Conservation (phyloP, 2,113 vertebrate genomes). For the Aspidoscelis tigris region DNA sequence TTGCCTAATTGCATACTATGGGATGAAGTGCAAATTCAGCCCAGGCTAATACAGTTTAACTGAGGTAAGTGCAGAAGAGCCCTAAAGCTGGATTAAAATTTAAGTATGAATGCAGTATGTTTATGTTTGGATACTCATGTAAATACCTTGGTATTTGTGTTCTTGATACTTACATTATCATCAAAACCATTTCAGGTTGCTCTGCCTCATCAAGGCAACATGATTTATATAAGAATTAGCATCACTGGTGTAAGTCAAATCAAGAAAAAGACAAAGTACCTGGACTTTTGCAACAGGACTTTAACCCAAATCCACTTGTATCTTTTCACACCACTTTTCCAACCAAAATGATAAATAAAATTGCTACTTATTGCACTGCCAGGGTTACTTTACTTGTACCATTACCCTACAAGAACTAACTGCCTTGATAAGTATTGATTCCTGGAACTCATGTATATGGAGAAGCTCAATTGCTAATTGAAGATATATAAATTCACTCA, state of each 20-base stretch:
- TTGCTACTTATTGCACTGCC: constrained; percentile 22
- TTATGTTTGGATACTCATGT: too few relatives aligned
- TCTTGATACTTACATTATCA: neutral
- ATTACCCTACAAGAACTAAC: constrained; percentile 24
- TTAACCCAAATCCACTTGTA: neutral
- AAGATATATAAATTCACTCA: constrained; percentile 47
- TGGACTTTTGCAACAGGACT: neutral
- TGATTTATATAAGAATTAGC: too few relatives aligned
- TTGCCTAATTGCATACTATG: too few relatives aligned
- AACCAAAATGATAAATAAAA: constrained; percentile 39
- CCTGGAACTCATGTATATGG: constrained; percentile 5
- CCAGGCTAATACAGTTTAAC: too few relatives aligned
- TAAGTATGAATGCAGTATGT: too few relatives aligned
- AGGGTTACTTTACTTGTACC: constrained; percentile 39
- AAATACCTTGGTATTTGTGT: neutral
- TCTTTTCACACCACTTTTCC: constrained; percentile 11
- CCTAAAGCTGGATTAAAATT: too few relatives aligned
- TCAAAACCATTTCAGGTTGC: neutral
- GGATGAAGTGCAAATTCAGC: too few relatives aligned
- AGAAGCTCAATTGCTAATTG: constrained; percentile 49
- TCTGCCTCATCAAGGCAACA: neutral
- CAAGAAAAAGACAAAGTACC: neutral
- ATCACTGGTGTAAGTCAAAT: neutral
- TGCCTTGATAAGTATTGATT: constrained; percentile 36
- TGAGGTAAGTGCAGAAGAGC: too few relatives aligned